Evolutionary conservation across 2,113 vertebrate genomes (phyloP), one percentile per base, ranked within the genome.

Genomic region (Lagopus muta): DNA sequence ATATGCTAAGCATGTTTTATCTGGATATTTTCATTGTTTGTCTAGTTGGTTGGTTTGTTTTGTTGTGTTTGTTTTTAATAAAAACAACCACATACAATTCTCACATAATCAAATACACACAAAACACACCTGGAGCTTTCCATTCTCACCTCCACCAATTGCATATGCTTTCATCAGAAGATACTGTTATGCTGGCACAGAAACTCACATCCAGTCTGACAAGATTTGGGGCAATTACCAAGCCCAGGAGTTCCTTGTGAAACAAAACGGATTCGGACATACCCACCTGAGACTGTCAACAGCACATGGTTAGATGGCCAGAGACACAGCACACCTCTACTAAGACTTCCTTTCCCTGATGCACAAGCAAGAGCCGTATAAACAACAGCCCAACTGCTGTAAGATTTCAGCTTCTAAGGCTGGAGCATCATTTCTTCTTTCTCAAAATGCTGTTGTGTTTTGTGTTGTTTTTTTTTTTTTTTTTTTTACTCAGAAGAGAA

Each of bases 301-400:
- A 73, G 25, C 0, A 0, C 34, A n/a, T 3, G 10, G 25, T 45
- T 48, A 52, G 62, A 62, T 38, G 74, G 45, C 4, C 1, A 2
- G 47, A 74, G 32, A 74, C 28, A 11, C 11, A 40, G 18, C 22
- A 62, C 0, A 0, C 25, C 40, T 67, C 40, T 9, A 61, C 40
- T 9, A 55, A 24, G 48, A 18, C 22, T 75, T 3, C 0, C 13
- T 61, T 28, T 54, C 36, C 8, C 11, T 40, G 48, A 19, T 38
- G 28, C 34, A 34, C 30, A 11, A 69, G 32, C n/a, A 25, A 70
- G 16, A 70, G 70, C 36, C 9, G 5, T 70, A 50, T 70, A 70
- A 34, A 70, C 25, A 25, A 36, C 66, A 48, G 17, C 25, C 7
- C 27, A 32, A 28, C 15, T 67, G 17, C 52, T 47, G 40, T 72